Percentiles rank a stretch among this genome's conserved stretches.
Conservation (phyloP, 37 sponge, comb jelly and placozoan species). For the Tethya wilhelma region DNA sequence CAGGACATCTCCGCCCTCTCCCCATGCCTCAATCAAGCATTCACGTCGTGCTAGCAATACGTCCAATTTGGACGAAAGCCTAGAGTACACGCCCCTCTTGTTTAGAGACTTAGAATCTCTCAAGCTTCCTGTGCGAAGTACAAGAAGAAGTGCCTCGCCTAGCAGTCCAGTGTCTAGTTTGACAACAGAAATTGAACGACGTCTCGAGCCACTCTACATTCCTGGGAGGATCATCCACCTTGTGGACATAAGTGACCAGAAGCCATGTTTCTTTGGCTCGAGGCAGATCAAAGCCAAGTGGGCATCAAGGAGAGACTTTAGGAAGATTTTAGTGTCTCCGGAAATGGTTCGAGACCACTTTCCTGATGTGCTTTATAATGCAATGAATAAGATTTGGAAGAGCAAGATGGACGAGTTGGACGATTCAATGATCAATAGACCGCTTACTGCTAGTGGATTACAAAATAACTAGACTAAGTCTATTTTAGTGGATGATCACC, state of each 20-base stretch:
- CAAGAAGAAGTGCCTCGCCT: not conserved
- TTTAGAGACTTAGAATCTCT: constrained; percentile 4
- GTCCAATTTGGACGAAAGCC: not conserved
- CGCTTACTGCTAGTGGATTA: too few relatives aligned
- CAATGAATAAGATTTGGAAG: constrained; percentile 70
- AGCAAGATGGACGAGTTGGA: constrained; percentile 30
- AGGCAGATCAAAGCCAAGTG: constrained; percentile 54
- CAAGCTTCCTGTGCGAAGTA: constrained; percentile 3
- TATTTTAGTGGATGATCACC: too few relatives aligned
- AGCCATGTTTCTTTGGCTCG: constrained; percentile 35
- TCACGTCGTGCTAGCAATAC: not conserved
- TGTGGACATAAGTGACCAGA: constrained; percentile 19
- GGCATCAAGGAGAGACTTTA: constrained; percentile 58
- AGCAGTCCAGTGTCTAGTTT: not conserved
- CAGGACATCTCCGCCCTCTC: not conserved
- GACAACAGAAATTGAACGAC: constrained; percentile 9
- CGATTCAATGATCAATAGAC: not conserved
- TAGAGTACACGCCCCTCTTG: constrained; percentile 22
- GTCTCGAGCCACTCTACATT: constrained; percentile 49
- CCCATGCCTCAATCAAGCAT: not conserved
- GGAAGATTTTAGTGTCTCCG: constrained; percentile 55
- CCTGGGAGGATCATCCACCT: constrained; percentile 86
- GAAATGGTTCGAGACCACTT: constrained; percentile 87
- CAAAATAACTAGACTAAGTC: too few relatives aligned
- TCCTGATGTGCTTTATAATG: constrained; percentile 60